A percentile compares a stretch with the other conserved stretches of the same genome.
phyloP scores from a whole-genome alignment of 2,797 vertebrate genomes.

The Antrozous pallidus region DNA sequence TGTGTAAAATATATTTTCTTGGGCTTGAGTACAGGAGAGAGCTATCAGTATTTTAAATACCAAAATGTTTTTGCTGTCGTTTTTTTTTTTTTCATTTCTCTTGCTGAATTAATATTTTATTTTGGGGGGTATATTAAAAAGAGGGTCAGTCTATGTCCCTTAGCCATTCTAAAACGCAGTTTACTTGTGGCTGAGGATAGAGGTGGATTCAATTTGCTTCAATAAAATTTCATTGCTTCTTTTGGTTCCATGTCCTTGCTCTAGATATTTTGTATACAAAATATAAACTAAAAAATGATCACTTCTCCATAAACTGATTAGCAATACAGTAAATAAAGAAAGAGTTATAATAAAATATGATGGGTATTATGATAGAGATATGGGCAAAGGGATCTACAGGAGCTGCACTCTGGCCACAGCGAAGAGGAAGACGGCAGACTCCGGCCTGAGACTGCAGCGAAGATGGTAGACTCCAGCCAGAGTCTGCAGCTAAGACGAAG shows the following conservation, averaged over 20 bases:
- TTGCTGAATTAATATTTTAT: not conserved
- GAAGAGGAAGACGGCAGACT: too few relatives aligned
- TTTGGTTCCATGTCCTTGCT: not conserved
- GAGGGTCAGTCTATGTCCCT: not conserved
- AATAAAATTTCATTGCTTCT: not conserved
- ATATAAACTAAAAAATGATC: not conserved
- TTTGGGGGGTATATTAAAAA: not conserved
- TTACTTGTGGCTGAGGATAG: not conserved
- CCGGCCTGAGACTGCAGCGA: too few relatives aligned
- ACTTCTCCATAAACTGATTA: not conserved
- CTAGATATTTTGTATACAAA: not conserved
- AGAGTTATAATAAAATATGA: not conserved
- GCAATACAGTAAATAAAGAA: not conserved
- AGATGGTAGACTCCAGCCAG: too few relatives aligned
- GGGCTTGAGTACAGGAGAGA: not conserved
- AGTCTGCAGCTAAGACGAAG: too few relatives aligned
- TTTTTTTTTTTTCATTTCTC: not conserved
- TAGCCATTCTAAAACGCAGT: not conserved
- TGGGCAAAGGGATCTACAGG: too few relatives aligned
- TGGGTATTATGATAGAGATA: not conserved
- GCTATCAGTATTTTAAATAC: not conserved
- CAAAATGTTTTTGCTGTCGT: not conserved
- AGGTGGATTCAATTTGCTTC: not conserved
- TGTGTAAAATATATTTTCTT: not conserved
- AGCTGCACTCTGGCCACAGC: too few relatives aligned